Evolutionary conservation across 2,113 vertebrate species (phyloP).

Genomic region (Leptocoma aspasia): DNA sequence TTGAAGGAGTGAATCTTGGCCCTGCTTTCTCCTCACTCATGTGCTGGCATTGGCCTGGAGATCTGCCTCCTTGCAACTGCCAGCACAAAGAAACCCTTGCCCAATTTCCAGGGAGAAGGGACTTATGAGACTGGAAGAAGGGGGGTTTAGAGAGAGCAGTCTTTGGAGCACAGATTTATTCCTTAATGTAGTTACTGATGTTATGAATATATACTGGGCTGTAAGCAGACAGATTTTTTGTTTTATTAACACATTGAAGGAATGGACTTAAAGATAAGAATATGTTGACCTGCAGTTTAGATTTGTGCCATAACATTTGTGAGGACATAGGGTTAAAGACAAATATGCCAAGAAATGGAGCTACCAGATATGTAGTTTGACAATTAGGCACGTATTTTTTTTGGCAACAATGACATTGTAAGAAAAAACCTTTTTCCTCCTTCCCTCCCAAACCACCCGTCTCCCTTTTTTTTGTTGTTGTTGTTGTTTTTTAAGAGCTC

Average conservation of each 20-base stretch:
- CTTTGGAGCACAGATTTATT: background rate
- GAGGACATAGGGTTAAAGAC: background rate
- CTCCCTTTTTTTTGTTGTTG: background rate
- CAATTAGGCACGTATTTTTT: background rate
- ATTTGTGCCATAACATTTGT: background rate
- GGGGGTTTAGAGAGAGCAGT: background rate
- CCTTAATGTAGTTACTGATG: background rate
- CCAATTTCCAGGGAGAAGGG: background rate
- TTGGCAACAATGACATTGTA: background rate
- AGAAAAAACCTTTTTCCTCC: background rate
- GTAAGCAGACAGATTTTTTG: background rate
- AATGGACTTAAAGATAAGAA: background rate
- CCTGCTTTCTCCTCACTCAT: background rate
- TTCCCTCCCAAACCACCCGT: background rate
- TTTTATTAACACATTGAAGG: background rate
- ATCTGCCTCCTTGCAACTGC: background rate
- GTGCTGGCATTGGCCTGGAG: background rate
- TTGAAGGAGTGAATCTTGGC: background rate
- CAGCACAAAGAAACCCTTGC: background rate
- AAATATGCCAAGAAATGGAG: background rate
- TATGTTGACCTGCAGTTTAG: background rate
- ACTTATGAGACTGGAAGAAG: background rate
- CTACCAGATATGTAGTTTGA: background rate
- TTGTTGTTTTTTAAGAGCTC: background rate
- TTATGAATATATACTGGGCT: background rate